phyloP scores from a whole-genome alignment of 2,888 invertebrate genomes.

The Mimas tiliae region DNA sequence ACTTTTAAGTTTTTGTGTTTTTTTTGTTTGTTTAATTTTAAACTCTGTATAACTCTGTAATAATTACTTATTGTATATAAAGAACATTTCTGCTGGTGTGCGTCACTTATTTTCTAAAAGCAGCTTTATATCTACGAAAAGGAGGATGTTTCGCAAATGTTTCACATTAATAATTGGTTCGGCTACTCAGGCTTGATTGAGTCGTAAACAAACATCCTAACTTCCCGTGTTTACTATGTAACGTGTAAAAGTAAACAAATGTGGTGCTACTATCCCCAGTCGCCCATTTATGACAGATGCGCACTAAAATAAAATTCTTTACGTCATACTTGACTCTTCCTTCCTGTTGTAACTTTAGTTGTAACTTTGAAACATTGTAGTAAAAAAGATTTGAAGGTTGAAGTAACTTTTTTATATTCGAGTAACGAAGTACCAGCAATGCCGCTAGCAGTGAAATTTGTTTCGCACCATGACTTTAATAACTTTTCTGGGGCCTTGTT shows the following conservation, averaged over 20 bases:
- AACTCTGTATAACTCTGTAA: too few relatives aligned
- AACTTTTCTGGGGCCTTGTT: too few relatives aligned
- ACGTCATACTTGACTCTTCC: neutral
- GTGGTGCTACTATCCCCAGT: neutral
- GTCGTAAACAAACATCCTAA: slow-evolving; percentile 13
- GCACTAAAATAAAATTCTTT: slow-evolving; percentile 19
- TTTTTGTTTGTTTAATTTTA: too few relatives aligned
- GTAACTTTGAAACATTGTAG: neutral
- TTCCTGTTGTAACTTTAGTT: neutral
- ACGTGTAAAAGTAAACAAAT: slow-evolving; percentile 9
- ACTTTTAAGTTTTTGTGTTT: too few relatives aligned
- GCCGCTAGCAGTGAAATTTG: too few relatives aligned
- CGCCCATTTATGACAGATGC: slow-evolving; percentile 18
- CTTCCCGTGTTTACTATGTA: slow-evolving; percentile 8
- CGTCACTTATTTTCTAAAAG: too few relatives aligned
- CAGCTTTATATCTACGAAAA: too few relatives aligned
- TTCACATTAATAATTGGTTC: slow-evolving; percentile 13
- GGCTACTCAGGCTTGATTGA: slow-evolving; percentile 2
- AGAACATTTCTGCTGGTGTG: too few relatives aligned
- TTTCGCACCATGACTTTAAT: too few relatives aligned
- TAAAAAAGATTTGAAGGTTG: neutral
- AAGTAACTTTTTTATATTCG: neutral
- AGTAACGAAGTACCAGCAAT: too few relatives aligned
- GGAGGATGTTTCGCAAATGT: neutral
- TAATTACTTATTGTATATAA: too few relatives aligned